Conservation (phyloP, 2,797 vertebrate species). For the Silurus lanzhouensis region DNA sequence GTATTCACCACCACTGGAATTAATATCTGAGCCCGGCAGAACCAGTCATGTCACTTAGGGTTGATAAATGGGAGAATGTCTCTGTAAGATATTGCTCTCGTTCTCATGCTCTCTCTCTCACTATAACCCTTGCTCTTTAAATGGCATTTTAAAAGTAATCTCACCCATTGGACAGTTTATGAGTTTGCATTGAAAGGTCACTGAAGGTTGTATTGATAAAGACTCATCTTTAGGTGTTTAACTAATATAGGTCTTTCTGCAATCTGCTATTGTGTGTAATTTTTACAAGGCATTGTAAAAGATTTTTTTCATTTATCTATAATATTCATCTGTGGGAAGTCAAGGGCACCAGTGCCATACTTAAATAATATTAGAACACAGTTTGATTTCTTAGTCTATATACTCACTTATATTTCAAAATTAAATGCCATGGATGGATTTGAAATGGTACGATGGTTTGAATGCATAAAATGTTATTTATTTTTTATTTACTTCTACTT, state of each 20-base stretch:
- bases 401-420: not conserved
- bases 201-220: conserved; percentile 37
- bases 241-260: conserved; percentile 2
- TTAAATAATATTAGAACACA: conserved; percentile 16
- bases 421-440: not conserved
- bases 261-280: conserved; percentile 25
- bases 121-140: conserved; percentile 31
- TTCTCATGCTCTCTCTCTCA: conserved; percentile 17
- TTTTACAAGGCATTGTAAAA: conserved; percentile 19
- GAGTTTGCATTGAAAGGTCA: conserved; percentile 63
- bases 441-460: not conserved
- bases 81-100: conserved; percentile 66
- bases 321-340: not conserved
- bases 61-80: conserved; percentile 75
- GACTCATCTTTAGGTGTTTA: conserved; percentile 24
- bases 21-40: conserved; percentile 75
- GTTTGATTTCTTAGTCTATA: conserved; percentile 3
- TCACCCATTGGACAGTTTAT: conserved; percentile 65
- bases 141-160: conserved; percentile 64
- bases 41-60: conserved; percentile 72
- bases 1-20: conserved; percentile 75
- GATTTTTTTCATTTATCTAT: conserved; percentile 15
- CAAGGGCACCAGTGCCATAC: conserved; percentile 1
- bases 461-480: not conserved
- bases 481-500: not conserved